Evolutionary conservation across 2,888 invertebrate species (phyloP), one percentile per base, ranked within the genome.

Genomic region (Xiphydria camelus): DNA sequence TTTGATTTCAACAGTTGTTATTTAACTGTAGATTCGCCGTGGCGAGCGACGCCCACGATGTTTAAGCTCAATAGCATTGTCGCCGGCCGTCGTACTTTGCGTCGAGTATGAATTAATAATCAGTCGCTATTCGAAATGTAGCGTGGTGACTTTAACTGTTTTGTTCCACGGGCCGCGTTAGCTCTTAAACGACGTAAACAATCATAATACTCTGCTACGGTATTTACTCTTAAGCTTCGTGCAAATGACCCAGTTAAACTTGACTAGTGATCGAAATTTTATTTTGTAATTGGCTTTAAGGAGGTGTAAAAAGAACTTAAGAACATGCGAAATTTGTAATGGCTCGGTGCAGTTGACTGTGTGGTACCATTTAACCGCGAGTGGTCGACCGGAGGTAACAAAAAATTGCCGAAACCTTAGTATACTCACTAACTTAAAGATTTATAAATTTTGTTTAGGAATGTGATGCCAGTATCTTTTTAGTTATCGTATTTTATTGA

Each of bases 91-190:
- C n/a, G n/a, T n/a, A n/a, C n/a, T n/a, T n/a, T n/a, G n/a, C n/a
- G n/a, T n/a, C n/a, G n/a, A n/a, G n/a, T n/a, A n/a, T n/a, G n/a
- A n/a, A n/a, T n/a, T n/a, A n/a, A n/a, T n/a, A n/a, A n/a, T n/a
- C n/a, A n/a, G n/a, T n/a, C n/a, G n/a, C n/a, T n/a, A n/a, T n/a
- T n/a, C n/a, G n/a, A n/a, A n/a, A n/a, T n/a, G n/a, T n/a, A n/a
- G n/a, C n/a, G n/a, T n/a, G 42, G 41, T 34, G 45, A 34, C 29
- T 53, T 46, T 50, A 38, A 47, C 49, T 55, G 59, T 60, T 64
- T 67, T 67, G 61, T 63, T 64, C 66, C 66, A 62, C 65, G 66
- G 66, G 68, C 63, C 64, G n/a, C n/a, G 49, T 57, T 59, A 63
- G 61, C 62, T 63, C 29, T 29, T 6, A 14, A 29, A 29, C 29